A percentile compares a stretch with the other conserved stretches of the same genome.
These are phyloP conservation scores for Caradrina clavipalpis DNA, from an alignment of 2,888 invertebrate genomes.

Conservation along the genomic window DNA sequence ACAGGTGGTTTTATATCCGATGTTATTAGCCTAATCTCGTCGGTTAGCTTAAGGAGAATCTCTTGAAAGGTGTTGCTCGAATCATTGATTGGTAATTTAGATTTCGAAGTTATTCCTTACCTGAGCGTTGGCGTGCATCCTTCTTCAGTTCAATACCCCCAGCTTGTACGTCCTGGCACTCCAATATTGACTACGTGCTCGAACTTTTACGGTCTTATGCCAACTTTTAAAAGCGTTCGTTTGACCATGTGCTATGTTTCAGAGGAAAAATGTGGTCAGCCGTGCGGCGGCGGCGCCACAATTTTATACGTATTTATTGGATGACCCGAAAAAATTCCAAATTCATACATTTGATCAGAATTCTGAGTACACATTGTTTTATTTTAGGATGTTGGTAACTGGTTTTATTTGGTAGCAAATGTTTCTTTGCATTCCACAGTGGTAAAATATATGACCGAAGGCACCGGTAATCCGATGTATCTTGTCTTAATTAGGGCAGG, in stretches of 20 bases:
- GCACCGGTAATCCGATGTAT: background rate
- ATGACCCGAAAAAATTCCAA: slow-evolving; percentile 51
- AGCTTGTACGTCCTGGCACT: slow-evolving; percentile 61
- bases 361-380: slow-evolving; percentile 50
- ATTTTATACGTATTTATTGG: slow-evolving; percentile 54
- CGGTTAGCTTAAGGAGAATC: slow-evolving; percentile 24
- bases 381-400: slow-evolving; percentile 47
- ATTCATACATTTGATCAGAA: slow-evolving; percentile 47
- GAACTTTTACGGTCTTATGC: slow-evolving; percentile 75
- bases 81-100: slow-evolving; percentile 62
- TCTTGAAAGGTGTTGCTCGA: slow-evolving; percentile 50
- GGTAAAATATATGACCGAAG: slow-evolving; percentile 21
- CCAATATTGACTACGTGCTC: slow-evolving; percentile 79
- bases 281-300: slow-evolving; percentile 53
- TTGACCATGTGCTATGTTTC: slow-evolving; percentile 55
- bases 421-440: slow-evolving; percentile 29
- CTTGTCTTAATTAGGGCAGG: slow-evolving; percentile 42
- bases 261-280: slow-evolving; percentile 61
- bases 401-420: slow-evolving; percentile 42
- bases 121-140: slow-evolving; percentile 71
- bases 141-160: slow-evolving; percentile 78
- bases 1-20: slow-evolving; percentile 33
- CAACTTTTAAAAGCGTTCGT: slow-evolving; percentile 64
- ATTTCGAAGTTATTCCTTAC: slow-evolving; percentile 68
- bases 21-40: slow-evolving; percentile 37